These are phyloP conservation scores for Anadara kagoshimensis DNA, from an alignment of 1,140 invertebrate species.

Conservation along the genomic window DNA sequence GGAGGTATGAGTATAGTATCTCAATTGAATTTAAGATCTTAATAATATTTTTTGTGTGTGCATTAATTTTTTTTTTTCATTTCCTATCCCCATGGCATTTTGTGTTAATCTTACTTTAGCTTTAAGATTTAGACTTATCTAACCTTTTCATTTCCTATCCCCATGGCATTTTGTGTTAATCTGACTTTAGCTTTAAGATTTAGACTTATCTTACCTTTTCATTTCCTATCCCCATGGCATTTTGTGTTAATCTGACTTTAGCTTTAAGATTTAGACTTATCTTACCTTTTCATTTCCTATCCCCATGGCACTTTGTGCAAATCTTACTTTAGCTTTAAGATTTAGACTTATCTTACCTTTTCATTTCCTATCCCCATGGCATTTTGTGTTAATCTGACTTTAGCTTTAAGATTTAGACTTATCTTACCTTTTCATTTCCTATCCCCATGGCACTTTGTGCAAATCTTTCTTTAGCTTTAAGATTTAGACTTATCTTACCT, in stretches of 20 bases:
- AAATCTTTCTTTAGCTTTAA: conserved; percentile 92
- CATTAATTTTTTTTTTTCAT: too few species aligned
- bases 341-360: conserved; percentile 92
- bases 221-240: conserved; percentile 75
- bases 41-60: too few species aligned
- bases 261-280: too few species aligned
- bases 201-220: conserved; percentile 73
- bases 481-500: too few species aligned
- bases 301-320: conserved; percentile 72
- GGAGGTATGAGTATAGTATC: too few species aligned
- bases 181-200: conserved; percentile 96
- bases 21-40: too few species aligned
- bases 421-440: conserved; percentile 59
- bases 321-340: conserved; percentile 93
- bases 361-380: conserved; percentile 98
- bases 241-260: conserved; percentile 74
- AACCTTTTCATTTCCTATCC: conserved; percentile 66
- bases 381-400: conserved; percentile 76
- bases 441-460: conserved; percentile 71
- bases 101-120: conserved; percentile 85
- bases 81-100: conserved; percentile 69
- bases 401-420: background rate
- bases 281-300: conserved; percentile 77
- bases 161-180: conserved; percentile 72
- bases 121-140: too few species aligned